These are phyloP conservation scores for Caenorhabditis sp. DNA, from an alignment of 2,888 invertebrate species.

Conservation along the genomic window DNA sequence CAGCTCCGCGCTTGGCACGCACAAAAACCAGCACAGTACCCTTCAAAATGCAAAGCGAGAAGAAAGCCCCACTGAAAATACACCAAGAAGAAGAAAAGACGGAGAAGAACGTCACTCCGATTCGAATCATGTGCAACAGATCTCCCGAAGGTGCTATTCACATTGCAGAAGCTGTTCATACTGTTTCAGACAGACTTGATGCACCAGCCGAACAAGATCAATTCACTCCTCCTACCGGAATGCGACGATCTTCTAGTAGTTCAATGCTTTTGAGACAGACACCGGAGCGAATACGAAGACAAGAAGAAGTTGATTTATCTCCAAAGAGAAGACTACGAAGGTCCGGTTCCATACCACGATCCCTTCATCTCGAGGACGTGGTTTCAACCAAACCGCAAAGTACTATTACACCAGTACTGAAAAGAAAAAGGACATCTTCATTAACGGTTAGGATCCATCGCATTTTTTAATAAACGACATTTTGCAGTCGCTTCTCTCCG, in stretches of 20 bases:
- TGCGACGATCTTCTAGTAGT: slow-evolving; percentile 34
- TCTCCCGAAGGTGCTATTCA: slow-evolving; percentile 29
- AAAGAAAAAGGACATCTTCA: slow-evolving; percentile 49
- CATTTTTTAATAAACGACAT: neutral
- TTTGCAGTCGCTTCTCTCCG: slow-evolving; percentile 14
- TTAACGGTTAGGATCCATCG: neutral
- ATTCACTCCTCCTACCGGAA: slow-evolving; percentile 7
- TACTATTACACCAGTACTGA: slow-evolving; percentile 5
- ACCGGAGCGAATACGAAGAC: slow-evolving; percentile 33
- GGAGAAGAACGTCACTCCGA: slow-evolving; percentile 10
- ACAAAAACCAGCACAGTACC: slow-evolving; percentile 22
- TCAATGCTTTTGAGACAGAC: slow-evolving; percentile 56
- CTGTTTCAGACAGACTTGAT: neutral
- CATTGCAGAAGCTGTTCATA: neutral
- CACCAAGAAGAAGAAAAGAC: neutral
- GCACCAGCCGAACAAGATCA: neutral
- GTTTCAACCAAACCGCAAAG: neutral
- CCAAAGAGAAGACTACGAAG: slow-evolving; percentile 8
- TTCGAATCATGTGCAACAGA: neutral
- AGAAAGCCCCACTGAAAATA: neutral
- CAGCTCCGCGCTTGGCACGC: neutral
- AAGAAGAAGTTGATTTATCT: slow-evolving; percentile 12
- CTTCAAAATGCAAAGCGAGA: slow-evolving; percentile 2
- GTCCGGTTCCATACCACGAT: slow-evolving; percentile 9
- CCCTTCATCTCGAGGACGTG: neutral